Base-by-base conservation (phyloP, 2,113 vertebrate species). In the Ochotona princeps region DNA sequence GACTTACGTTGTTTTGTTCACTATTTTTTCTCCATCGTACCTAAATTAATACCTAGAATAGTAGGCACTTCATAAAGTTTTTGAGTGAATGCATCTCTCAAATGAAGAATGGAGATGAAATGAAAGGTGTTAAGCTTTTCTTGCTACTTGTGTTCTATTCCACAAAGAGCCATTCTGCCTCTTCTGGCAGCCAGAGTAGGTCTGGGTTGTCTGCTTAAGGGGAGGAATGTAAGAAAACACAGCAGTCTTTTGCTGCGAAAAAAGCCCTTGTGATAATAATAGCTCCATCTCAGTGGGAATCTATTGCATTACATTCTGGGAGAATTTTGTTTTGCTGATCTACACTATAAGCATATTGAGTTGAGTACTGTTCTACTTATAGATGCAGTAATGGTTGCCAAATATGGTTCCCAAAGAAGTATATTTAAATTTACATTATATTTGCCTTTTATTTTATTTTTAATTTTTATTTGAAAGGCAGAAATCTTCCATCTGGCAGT, bases 1-100 rank as follows among this genome's bases (percentile, higher is more conserved):
- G 28, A 32, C 18, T 69, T 92, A 74, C 89, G 12, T 76, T 57
- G 21, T 84, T 90, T 78, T 69, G n/a, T 89, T 91, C 66, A 60
- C 25, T 80, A 21, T 32, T 90, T 2, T 80, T 4, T 80, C 44
- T 65, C 25, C 79, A 32, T 87, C 80, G 90, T 57, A 76, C 61
- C 23, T 51, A 72, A 92, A 70, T 73, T 38, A 91, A 23, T 67
- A 17, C 88, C 26, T 96, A 30, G 11, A 69, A 18, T 67, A 76
- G n/a, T 75, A 73, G 44, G 26, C 5, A 80, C 15, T 87, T 61
- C 54, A 61, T 92, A 65, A 60, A 60, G 90, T 69, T 28, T 66
- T 69, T 90, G 26, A 80, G 69, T 35, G 14, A 84, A 51, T 78
- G 28, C 21, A 57, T 93, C 67, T 73, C 28, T 78, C 57, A 79